Conservation (phyloP, 2,797 vertebrate species). For the Notolabrus celidotus region DNA sequence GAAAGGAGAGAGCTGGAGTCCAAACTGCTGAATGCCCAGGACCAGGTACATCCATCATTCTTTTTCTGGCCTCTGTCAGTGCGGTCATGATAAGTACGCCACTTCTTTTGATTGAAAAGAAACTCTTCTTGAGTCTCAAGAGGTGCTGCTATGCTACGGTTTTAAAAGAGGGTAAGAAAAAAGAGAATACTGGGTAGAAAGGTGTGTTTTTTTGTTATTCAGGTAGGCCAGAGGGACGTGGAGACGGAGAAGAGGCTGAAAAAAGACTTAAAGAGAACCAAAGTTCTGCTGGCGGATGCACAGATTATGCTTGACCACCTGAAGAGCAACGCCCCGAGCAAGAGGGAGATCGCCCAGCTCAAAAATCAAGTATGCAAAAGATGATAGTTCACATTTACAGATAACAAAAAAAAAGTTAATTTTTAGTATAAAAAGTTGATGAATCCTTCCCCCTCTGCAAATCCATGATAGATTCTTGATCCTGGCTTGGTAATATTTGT, state of each 20-base stretch:
- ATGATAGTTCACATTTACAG: not conserved
- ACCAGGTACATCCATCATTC: constrained; percentile 88
- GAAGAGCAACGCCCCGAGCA: constrained; percentile 97
- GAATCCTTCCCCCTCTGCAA: constrained; percentile 17
- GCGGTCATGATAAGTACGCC: constrained; percentile 44
- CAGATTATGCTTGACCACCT: constrained; percentile 99
- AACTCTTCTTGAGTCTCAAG: constrained; percentile 51
- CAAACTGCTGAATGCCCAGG: constrained; percentile 90
- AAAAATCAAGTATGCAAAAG: constrained; percentile 92
- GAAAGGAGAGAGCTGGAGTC: constrained; percentile 95
- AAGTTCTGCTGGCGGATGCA: constrained; percentile 95
- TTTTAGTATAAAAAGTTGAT: not conserved
- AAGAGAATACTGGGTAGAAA: constrained; percentile 29
- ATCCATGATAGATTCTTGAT: constrained; percentile 29
- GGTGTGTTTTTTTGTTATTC: constrained; percentile 42
- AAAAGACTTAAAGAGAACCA: constrained; percentile 97
- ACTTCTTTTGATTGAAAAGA: constrained; percentile 69
- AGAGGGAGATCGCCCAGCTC: constrained; percentile 96
- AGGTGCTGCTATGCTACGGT: constrained; percentile 22
- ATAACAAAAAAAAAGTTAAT: not conserved
- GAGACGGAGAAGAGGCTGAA: constrained; percentile 95
- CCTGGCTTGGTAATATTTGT: constrained; percentile 18
- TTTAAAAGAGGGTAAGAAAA: constrained; percentile 45
- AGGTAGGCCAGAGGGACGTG: constrained; percentile 94
- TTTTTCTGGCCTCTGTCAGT: constrained; percentile 42